Percentiles rank a stretch among this genome's conserved stretches.
Evolutionary conservation across 92 coral and sea anemone genomes (phyloP).

Genomic region (Epizoanthus illoricatus): DNA sequence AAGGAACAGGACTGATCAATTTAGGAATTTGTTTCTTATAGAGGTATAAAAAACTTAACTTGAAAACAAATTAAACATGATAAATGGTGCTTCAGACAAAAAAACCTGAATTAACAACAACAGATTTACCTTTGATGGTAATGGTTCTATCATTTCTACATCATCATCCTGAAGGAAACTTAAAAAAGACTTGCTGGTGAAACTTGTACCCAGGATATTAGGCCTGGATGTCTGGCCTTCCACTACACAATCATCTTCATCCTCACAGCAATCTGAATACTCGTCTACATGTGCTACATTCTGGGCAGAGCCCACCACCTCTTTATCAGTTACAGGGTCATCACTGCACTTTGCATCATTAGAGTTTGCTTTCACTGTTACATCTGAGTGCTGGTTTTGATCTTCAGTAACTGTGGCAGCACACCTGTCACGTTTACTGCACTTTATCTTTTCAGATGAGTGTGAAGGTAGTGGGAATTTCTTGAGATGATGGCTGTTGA

Average conservation of each 20-base stretch:
- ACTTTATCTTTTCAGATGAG: not conserved
- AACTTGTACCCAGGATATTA: not conserved
- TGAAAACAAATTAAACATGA: too few relatives aligned
- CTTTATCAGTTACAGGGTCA: not conserved
- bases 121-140: constrained; percentile 34
- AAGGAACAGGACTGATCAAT: too few relatives aligned
- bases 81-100: too few relatives aligned
- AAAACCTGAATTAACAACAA: too few relatives aligned
- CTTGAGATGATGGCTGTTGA: not conserved
- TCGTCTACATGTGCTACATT: not conserved
- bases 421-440: not conserved
- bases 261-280: not conserved
- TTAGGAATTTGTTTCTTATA: too few relatives aligned
- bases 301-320: not conserved
- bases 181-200: constrained; percentile 65
- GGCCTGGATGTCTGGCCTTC: not conserved
- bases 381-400: not conserved
- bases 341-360: not conserved
- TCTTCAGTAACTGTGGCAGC: not conserved
- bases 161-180: constrained; percentile 68
- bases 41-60: too few relatives aligned
- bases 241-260: constrained; percentile 1
- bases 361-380: not conserved
- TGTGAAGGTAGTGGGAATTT: not conserved
- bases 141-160: constrained; percentile 29